These are phyloP conservation scores for Chloromyia formosa DNA, from an alignment of 2,888 invertebrate genomes.

Conservation along the genomic window DNA sequence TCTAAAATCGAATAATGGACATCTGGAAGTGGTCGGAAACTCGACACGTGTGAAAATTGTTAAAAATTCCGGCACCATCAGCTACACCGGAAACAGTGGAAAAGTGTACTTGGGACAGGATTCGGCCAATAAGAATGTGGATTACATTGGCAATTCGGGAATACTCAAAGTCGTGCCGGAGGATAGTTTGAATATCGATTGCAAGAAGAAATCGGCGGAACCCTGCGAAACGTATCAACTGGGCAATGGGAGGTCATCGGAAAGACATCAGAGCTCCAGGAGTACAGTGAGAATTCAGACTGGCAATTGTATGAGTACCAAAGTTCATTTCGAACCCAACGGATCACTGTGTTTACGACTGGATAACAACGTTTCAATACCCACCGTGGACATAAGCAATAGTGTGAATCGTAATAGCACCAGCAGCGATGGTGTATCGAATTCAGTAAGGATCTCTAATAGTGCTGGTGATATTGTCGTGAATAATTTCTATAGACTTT, in stretches of 20 bases:
- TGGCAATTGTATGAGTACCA: slow-evolving; percentile 10
- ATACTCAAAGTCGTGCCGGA: slow-evolving; percentile 56
- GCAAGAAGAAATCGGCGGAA: slow-evolving; percentile 36
- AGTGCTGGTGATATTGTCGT: slow-evolving; percentile 57
- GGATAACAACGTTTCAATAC: slow-evolving; percentile 53
- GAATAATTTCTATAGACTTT: slow-evolving; percentile 53
- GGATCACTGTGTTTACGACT: slow-evolving; percentile 32
- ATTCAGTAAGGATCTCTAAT: slow-evolving; percentile 55
- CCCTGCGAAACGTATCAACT: slow-evolving; percentile 20
- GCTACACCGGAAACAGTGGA: slow-evolving; percentile 61
- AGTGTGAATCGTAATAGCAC: slow-evolving; percentile 18
- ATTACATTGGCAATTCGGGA: slow-evolving; percentile 62
- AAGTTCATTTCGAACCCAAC: slow-evolving; percentile 25
- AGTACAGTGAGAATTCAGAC: slow-evolving; percentile 21
- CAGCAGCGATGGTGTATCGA: slow-evolving; percentile 52
- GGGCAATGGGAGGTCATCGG: slow-evolving; percentile 22
- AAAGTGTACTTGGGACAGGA: slow-evolving; percentile 60
- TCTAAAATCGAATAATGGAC: slow-evolving; percentile 58
- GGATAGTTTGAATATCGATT: slow-evolving; percentile 21
- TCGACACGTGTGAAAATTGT: slow-evolving; percentile 59
- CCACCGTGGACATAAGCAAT: slow-evolving; percentile 49
- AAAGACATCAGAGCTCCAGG: background rate
- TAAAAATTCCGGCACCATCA: slow-evolving; percentile 57
- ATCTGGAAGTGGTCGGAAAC: slow-evolving; percentile 60
- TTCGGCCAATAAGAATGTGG: slow-evolving; percentile 58